Evolutionary conservation across 2,113 vertebrate genomes (phyloP).

Genomic region (Silurus meridionalis): DNA sequence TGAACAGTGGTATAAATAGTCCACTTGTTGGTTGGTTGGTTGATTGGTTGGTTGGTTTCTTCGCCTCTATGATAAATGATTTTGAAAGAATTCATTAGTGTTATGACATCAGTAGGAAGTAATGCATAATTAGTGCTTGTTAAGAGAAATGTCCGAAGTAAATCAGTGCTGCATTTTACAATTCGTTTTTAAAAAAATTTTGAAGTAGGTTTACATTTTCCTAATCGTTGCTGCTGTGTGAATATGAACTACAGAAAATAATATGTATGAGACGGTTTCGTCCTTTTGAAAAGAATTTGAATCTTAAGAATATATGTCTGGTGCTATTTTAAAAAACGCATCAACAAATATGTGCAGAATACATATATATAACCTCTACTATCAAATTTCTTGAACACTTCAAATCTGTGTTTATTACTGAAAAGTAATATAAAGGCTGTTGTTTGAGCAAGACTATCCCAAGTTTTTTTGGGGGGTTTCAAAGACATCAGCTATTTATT

Average conservation of each 20-base stretch:
- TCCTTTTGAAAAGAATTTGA: not conserved
- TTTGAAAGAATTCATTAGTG: not conserved
- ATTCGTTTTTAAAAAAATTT: not conserved
- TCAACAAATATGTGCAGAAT: not conserved
- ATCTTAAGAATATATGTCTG: not conserved
- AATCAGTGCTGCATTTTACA: not conserved
- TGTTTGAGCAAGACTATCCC: not conserved
- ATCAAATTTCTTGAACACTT: not conserved
- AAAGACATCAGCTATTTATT: not conserved
- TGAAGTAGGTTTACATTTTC: not conserved
- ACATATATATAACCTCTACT: not conserved
- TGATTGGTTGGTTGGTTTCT: too few species aligned
- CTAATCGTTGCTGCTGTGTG: not conserved
- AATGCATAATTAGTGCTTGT: not conserved
- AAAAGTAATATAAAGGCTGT: too few species aligned
- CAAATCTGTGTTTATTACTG: too few species aligned
- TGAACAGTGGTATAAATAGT: too few species aligned
- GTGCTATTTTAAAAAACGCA: not conserved
- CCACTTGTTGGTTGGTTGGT: too few species aligned
- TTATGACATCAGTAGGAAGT: not conserved
- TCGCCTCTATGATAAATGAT: too few species aligned
- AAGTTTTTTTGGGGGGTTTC: not conserved
- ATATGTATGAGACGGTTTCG: not conserved
- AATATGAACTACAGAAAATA: not conserved
- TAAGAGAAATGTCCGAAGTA: not conserved